Percentiles rank a stretch among this genome's conserved stretches.
These are phyloP conservation scores for Amphibalanus amphitrite DNA, from an alignment of 1,140 invertebrate genomes.

Conservation along the genomic window DNA sequence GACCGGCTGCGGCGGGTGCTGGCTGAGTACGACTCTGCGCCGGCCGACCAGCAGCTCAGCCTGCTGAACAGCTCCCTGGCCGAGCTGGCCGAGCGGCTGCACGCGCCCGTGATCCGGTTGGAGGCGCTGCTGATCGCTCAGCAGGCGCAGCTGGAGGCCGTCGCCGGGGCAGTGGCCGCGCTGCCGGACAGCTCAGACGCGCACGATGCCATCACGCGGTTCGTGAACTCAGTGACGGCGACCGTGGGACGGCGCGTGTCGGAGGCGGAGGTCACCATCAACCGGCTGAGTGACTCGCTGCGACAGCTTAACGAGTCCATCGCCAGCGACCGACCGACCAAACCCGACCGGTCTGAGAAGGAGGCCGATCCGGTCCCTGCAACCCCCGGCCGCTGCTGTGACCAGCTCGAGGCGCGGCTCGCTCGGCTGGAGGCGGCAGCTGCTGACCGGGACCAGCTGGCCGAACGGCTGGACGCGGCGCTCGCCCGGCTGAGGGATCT, in stretches of 20 bases:
- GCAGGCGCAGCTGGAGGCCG: background rate
- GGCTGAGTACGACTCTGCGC: background rate
- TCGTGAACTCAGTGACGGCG: background rate
- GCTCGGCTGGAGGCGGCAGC: background rate
- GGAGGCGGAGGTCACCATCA: background rate
- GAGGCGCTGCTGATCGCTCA: background rate
- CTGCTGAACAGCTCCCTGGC: background rate
- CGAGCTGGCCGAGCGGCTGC: background rate
- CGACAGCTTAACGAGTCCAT: background rate
- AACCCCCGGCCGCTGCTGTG: no score
- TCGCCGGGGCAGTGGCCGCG: background rate
- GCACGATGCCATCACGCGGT: background rate
- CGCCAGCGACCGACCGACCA: background rate
- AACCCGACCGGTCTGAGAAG: background rate
- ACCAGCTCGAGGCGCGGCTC: background rate
- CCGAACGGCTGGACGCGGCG: background rate
- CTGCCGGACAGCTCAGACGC: background rate
- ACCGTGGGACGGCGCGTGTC: background rate
- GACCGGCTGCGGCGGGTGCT: background rate
- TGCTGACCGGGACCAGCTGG: no score
- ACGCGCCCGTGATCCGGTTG: background rate
- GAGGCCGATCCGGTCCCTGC: background rate
- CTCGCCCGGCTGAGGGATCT: background rate
- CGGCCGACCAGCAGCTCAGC: background rate
- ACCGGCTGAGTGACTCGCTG: background rate